phyloP scores from a whole-genome alignment of 2,888 invertebrate genomes.

The Drosophila leonis region DNA sequence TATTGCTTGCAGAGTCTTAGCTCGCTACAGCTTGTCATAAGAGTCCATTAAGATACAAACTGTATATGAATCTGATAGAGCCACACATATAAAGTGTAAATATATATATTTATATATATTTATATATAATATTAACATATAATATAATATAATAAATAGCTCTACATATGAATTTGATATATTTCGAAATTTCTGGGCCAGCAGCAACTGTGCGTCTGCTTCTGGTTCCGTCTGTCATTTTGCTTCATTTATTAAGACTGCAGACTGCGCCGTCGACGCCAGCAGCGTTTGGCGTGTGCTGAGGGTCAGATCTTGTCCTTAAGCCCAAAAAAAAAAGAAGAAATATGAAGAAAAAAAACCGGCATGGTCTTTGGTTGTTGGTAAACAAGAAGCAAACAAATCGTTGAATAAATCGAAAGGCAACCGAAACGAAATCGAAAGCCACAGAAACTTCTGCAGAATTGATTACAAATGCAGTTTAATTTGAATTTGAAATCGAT shows the following conservation, averaged over 20 bases:
- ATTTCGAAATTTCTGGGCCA: constrained; percentile 49
- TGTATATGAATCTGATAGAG: too few species aligned
- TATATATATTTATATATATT: too few species aligned
- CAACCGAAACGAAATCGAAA: constrained; percentile 43
- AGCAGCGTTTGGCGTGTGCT: constrained; percentile 17
- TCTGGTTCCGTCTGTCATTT: constrained; percentile 34
- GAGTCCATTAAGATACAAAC: too few species aligned
- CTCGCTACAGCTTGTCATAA: too few species aligned
- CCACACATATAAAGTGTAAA: too few species aligned
- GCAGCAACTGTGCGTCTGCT: constrained; percentile 19
- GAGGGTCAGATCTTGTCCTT: constrained; percentile 77
- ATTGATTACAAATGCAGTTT: constrained; percentile 59
- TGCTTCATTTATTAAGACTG: not conserved
- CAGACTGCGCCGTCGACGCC: constrained; percentile 30
- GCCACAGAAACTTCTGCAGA: constrained; percentile 51
- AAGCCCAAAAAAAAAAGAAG: constrained; percentile 42
- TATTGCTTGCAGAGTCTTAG: too few species aligned
- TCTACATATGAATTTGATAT: not conserved
- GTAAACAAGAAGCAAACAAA: constrained; percentile 33
- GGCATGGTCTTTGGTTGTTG: constrained; percentile 42
- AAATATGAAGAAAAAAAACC: too few species aligned
- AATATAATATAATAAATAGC: too few species aligned
- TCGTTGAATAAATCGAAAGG: constrained; percentile 50
- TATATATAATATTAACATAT: too few species aligned
- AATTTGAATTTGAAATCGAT: constrained; percentile 46